Conservation (phyloP, 2,888 invertebrate species). For the Acheta domesticus region DNA sequence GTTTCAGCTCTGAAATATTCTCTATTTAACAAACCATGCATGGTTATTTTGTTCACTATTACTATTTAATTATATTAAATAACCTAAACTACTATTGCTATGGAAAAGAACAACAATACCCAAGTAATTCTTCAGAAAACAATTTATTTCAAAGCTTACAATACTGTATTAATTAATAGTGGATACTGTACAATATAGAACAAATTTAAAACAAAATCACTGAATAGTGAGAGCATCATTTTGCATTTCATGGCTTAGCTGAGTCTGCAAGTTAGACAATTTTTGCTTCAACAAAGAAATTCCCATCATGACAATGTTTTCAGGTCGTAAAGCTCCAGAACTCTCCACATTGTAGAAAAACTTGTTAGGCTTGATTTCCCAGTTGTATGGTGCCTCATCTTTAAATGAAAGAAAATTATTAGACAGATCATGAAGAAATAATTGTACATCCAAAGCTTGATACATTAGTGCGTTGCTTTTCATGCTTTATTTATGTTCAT, state of each 20-base stretch:
- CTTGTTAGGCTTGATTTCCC: conserved; percentile 94
- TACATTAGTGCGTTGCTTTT: too few species aligned
- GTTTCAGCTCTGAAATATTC: background rate
- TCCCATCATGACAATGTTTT: conserved; percentile 95
- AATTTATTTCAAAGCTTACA: too few species aligned
- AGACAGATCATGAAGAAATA: conserved; percentile 36
- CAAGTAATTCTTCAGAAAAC: too few species aligned
- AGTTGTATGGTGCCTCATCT: conserved; percentile 90
- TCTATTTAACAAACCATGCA: background rate
- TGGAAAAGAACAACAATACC: background rate
- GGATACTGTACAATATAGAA: too few species aligned
- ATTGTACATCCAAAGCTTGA: too few species aligned
- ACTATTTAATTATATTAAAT: background rate
- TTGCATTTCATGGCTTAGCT: conserved; percentile 81
- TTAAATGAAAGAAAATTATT: conserved; percentile 41
- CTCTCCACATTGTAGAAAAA: conserved; percentile 97
- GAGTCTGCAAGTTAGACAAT: conserved; percentile 90
- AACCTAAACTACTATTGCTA: background rate
- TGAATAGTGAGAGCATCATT: conserved; percentile 73
- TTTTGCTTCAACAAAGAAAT: conserved; percentile 92
- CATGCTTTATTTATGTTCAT: too few species aligned
- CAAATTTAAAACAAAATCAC: background rate
- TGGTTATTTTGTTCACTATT: background rate
- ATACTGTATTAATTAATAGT: too few species aligned
- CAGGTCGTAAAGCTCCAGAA: conserved; percentile 88